A percentile compares a stretch with the other conserved stretches of the same genome.
phyloP scores from a whole-genome alignment of 1,140 invertebrate genomes.

The Drosophila rhopaloa region DNA sequence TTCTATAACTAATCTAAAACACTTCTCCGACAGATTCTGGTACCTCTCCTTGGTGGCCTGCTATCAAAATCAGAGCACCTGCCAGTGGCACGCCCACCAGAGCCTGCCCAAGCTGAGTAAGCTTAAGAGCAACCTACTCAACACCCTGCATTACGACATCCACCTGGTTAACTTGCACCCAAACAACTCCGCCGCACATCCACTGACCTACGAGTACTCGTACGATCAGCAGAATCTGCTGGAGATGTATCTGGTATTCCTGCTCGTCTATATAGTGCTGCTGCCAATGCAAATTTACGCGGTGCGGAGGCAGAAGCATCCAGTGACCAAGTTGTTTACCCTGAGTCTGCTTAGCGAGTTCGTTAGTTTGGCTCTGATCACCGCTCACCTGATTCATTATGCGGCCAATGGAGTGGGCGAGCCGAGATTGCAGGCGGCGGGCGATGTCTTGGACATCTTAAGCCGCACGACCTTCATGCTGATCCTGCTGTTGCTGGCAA shows the following conservation, averaged over 20 bases:
- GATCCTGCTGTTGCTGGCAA: conserved; percentile 95
- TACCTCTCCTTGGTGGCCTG: conserved; percentile 97
- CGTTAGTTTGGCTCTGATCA: conserved; percentile 92
- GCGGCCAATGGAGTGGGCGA: conserved; percentile 95
- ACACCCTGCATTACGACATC: conserved; percentile 94
- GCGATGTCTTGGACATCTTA: conserved; percentile 96
- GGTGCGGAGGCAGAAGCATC: conserved; percentile 93
- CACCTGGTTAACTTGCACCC: conserved; percentile 98
- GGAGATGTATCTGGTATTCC: conserved; percentile 96
- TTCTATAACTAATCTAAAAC: too few species aligned
- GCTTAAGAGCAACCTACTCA: conserved; percentile 72
- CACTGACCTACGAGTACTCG: conserved; percentile 97
- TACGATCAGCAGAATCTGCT: conserved; percentile 97
- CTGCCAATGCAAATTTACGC: conserved; percentile 96
- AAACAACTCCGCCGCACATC: conserved; percentile 92
- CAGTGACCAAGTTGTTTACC: conserved; percentile 96
- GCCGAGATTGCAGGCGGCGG: conserved; percentile 91
- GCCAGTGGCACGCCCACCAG: conserved; percentile 92
- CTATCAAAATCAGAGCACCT: conserved; percentile 91
- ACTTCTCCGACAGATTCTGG: conserved; percentile 91
- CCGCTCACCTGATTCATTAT: conserved; percentile 95
- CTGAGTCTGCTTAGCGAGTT: conserved; percentile 94
- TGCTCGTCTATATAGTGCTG: conserved; percentile 94
- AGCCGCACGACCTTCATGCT: conserved; percentile 97
- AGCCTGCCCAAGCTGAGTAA: conserved; percentile 61